These are phyloP conservation scores for Crocidura indochinensis DNA, from an alignment of 2,797 vertebrate species.

Conservation along the genomic window DNA sequence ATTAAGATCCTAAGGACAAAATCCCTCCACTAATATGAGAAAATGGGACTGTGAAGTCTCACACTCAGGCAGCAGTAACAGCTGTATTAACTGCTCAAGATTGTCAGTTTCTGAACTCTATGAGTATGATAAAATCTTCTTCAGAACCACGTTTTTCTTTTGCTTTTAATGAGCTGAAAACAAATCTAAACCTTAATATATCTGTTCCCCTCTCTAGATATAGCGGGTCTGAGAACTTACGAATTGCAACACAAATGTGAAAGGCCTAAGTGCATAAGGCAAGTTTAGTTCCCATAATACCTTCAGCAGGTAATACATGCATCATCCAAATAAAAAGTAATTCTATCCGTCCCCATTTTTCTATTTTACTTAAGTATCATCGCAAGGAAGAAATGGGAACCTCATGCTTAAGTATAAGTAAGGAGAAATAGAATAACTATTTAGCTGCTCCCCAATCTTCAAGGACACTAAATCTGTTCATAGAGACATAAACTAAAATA, in stretches of 20 bases:
- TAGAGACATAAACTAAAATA: not conserved
- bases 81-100: not conserved
- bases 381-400: not conserved
- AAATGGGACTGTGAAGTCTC: not conserved
- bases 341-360: not conserved
- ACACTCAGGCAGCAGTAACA: not conserved
- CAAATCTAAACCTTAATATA: not conserved
- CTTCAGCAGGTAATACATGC: not conserved
- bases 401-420: not conserved
- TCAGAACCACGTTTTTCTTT: not conserved
- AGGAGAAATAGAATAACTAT: not conserved
- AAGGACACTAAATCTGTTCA: not conserved
- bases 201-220: too few species aligned
- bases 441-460: not conserved
- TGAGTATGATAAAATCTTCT: not conserved
- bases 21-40: not conserved
- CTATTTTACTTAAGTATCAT: not conserved
- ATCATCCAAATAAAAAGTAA: conserved; percentile 28
- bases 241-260: not conserved
- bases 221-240: not conserved
- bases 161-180: conserved; percentile 24
- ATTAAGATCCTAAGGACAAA: not conserved
- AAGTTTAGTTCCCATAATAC: not conserved
- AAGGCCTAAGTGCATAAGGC: not conserved
- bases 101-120: not conserved